Conservation (phyloP, 2,888 invertebrate genomes). For the Helobdella robusta region DNA sequence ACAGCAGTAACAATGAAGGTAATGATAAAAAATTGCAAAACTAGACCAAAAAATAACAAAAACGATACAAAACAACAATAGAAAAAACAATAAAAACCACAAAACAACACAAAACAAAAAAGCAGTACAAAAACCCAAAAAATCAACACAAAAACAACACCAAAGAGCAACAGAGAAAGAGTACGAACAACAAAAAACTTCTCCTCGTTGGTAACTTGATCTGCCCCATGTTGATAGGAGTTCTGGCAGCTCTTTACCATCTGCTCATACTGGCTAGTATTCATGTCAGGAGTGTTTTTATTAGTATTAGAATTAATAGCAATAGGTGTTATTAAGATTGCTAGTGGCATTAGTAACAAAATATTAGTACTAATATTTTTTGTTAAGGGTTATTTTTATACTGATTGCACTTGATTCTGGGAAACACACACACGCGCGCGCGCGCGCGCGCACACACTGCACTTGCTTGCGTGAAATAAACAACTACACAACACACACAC, state of each 20-base stretch:
- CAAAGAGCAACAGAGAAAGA: background rate
- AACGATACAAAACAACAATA: background rate
- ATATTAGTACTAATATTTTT: no score
- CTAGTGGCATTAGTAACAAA: no score
- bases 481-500: no score
- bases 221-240: constrained; percentile 70
- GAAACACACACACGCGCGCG: no score
- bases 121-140: background rate
- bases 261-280: no score
- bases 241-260: constrained; percentile 90
- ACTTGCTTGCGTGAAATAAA: no score
- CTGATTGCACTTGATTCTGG: no score
- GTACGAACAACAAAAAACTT: constrained; percentile 83
- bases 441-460: no score
- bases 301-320: no score
- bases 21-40: background rate
- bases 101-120: background rate
- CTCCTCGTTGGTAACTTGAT: constrained; percentile 80
- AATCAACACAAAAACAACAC: background rate
- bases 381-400: no score
- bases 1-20: background rate
- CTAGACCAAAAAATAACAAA: background rate
- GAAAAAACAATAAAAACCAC: background rate
- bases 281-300: no score
- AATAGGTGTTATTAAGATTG: no score